phyloP scores from a whole-genome alignment of 2,888 invertebrate species.

The Plagodis pulveraria region DNA sequence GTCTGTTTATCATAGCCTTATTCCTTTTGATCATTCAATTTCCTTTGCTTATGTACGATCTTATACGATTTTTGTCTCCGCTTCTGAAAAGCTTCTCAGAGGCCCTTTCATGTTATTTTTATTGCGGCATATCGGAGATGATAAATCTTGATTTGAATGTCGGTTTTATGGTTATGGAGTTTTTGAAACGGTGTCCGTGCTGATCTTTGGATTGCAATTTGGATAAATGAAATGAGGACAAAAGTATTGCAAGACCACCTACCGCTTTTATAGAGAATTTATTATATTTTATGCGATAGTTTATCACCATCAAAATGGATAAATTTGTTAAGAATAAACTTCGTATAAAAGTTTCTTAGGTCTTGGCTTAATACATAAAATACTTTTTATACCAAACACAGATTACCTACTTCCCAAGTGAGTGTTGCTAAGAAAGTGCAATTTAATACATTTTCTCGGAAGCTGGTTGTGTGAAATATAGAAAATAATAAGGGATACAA shows the following conservation, averaged over 20 bases:
- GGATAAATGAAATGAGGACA: not conserved
- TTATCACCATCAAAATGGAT: too few species aligned
- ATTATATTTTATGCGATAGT: too few species aligned
- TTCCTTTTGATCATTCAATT: constrained; percentile 44
- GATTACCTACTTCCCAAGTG: too few species aligned
- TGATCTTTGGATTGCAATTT: constrained; percentile 9
- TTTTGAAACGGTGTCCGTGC: constrained; percentile 14
- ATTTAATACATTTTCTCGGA: too few species aligned
- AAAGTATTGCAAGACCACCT: not conserved
- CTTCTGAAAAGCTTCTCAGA: constrained; percentile 11
- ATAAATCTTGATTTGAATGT: constrained; percentile 28
- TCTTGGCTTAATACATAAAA: too few species aligned
- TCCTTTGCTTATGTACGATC: constrained; percentile 29
- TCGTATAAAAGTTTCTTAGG: too few species aligned
- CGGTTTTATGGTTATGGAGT: constrained; percentile 14
- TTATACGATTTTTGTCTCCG: constrained; percentile 28
- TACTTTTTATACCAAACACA: too few species aligned
- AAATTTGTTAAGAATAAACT: too few species aligned
- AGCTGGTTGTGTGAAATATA: too few species aligned
- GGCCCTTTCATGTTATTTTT: constrained; percentile 31
- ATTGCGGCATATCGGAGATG: constrained; percentile 29
- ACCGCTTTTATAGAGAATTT: too few species aligned
- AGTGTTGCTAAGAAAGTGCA: too few species aligned
- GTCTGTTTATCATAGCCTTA: constrained; percentile 38
- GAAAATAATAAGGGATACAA: too few species aligned